Evolutionary conservation across 2,797 vertebrate genomes (phyloP).

Genomic region (Zenarchopterus dispar): DNA sequence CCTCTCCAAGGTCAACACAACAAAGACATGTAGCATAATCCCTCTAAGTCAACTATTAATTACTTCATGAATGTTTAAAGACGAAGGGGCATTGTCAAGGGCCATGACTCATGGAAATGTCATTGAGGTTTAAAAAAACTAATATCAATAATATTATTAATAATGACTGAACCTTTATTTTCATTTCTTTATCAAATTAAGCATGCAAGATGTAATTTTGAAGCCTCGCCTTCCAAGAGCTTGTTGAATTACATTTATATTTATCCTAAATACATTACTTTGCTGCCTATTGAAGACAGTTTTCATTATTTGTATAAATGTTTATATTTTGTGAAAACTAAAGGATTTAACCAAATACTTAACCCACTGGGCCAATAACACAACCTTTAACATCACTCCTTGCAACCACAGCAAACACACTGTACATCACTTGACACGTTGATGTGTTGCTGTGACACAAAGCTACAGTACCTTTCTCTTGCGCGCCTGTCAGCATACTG

Average conservation of each 20-base stretch:
- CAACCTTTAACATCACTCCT: conserved; percentile 7
- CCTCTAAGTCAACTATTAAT: conserved; percentile 79
- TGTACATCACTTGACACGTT: conserved; percentile 55
- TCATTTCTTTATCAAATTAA: conserved; percentile 19
- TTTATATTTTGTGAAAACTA: conserved; percentile 2
- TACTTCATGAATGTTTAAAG: conserved; percentile 71
- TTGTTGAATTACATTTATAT: neutral
- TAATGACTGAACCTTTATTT: conserved; percentile 9
- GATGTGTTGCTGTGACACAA: conserved; percentile 33
- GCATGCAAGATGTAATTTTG: neutral
- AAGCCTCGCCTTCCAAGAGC: neutral
- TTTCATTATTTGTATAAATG: neutral
- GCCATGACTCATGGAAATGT: conserved; percentile 57
- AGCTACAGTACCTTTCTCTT: conserved; percentile 56
- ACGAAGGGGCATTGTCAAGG: conserved; percentile 64
- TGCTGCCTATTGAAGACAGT: conserved; percentile 1
- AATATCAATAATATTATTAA: conserved; percentile 4
- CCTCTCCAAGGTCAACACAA: conserved; percentile 78
- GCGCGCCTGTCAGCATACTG: conserved; percentile 63
- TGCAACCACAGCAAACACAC: conserved; percentile 28
- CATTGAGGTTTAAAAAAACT: conserved; percentile 48
- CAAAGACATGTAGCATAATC: conserved; percentile 76
- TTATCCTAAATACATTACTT: conserved; percentile 14
- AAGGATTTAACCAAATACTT: conserved; percentile 1
- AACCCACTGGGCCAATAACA: conserved; percentile 8